Percentiles rank a stretch among this genome's conserved stretches.
phyloP scores from a whole-genome alignment of 2,888 invertebrate species.

The Tinea pellionella region DNA sequence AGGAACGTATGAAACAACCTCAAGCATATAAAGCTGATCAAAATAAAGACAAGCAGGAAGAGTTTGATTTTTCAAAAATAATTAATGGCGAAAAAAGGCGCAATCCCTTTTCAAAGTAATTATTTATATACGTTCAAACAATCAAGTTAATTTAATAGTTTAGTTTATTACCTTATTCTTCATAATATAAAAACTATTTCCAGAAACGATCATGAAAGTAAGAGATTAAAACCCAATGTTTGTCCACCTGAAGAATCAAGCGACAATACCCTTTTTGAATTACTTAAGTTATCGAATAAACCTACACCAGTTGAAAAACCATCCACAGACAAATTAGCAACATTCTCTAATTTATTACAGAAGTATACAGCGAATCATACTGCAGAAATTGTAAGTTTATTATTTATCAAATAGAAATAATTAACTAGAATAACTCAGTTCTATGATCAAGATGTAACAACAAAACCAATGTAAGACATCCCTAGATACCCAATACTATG shows the following conservation, averaged over 20 bases:
- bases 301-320: constrained; percentile 24
- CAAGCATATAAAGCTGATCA: constrained; percentile 33
- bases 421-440: too few species aligned
- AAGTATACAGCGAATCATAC: constrained; percentile 58
- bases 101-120: constrained; percentile 80
- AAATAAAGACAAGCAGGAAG: constrained; percentile 27
- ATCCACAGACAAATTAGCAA: constrained; percentile 43
- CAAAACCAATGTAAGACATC: too few species aligned
- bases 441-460: too few species aligned
- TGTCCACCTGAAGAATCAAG: constrained; percentile 50
- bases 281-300: constrained; percentile 53
- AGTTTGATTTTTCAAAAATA: constrained; percentile 59
- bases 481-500: too few species aligned
- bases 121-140: constrained; percentile 14
- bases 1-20: constrained; percentile 61
- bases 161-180: too few species aligned
- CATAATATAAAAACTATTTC: too few species aligned
- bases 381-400: constrained; percentile 46
- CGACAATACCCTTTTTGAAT: constrained; percentile 71
- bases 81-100: constrained; percentile 74
- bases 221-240: constrained; percentile 38
- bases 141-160: too few species aligned
- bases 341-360: constrained; percentile 59
- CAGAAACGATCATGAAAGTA: constrained; percentile 40
- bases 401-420: neutral